These are phyloP conservation scores for Hydrotaea diabolus DNA, from an alignment of 2,888 invertebrate genomes.

Conservation along the genomic window DNA sequence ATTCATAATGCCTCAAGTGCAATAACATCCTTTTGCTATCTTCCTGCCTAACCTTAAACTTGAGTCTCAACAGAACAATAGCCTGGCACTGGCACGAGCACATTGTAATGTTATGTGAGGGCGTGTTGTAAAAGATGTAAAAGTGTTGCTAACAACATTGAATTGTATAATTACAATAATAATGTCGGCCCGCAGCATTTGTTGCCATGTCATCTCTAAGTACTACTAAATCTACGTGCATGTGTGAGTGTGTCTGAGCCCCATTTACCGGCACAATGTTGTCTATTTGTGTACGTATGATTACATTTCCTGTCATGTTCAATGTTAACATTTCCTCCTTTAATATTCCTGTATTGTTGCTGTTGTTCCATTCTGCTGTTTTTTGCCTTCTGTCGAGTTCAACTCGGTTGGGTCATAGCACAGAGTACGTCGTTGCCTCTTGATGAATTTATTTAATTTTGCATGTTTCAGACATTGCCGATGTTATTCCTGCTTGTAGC, in stretches of 20 bases:
- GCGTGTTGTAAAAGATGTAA: conserved; percentile 63
- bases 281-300: conserved; percentile 25
- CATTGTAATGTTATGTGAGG: conserved; percentile 29
- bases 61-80: conserved; percentile 57
- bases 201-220: conserved; percentile 47
- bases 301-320: conserved; percentile 51
- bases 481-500: neutral
- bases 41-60: conserved; percentile 61
- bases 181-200: conserved; percentile 65
- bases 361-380: neutral
- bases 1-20: conserved; percentile 62
- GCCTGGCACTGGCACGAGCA: neutral
- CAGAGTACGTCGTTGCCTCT: neutral
- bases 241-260: neutral
- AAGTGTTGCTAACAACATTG: conserved; percentile 67
- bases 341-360: conserved; percentile 21
- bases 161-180: conserved; percentile 68
- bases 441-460: conserved; percentile 51
- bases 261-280: neutral
- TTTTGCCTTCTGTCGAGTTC: neutral
- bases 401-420: conserved; percentile 20
- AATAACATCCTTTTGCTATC: conserved; percentile 57
- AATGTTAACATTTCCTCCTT: conserved; percentile 35
- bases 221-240: conserved; percentile 10
- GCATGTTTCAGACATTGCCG: conserved; percentile 29